Base-by-base conservation (phyloP, 2,797 vertebrate genomes). In the Lepidocolaptes lacrymiger region DNA sequence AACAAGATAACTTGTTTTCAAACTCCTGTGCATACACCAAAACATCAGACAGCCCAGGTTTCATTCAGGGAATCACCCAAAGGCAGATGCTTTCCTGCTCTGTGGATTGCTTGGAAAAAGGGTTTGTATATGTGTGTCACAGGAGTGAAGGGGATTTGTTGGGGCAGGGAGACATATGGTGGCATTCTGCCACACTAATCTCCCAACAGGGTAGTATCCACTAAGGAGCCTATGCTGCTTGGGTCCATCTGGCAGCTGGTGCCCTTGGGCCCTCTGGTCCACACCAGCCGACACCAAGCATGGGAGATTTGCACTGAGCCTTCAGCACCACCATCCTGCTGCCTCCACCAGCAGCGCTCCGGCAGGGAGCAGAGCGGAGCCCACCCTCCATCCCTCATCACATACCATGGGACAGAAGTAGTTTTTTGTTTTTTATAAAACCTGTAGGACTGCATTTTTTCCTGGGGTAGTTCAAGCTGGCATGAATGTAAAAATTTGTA, bases 281-380 rank as follows among this genome's bases (percentile, higher is more conserved):
- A 2, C 39, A 21, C 5, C 32, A 30, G 55, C 16, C 0, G 0
- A 12, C 23, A 2, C 1, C 0, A 9, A 54, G 7, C 0, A 0
- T 9, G 20, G 52, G 6, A n/a, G 59, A 26, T 23, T 43, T 14
- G 27, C 1, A 4, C 8, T 0, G 0, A n/a, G 18, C 34, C 28
- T 16, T 30, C 0, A 3, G 21, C 37, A 41, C 8, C 1, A 3
- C 26, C 16, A 6, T 43, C 32, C 30, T 2, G 0, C 49, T n/a
- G 43, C 26, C 71, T 18, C 20, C 1, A 2, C 18, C 0, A 3
- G 52, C n/a, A 0, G 0, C 0, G 2, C 46, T 28, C 0, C 2
- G 7, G 30, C 36, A 49, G 52, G 16, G 30, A 58, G 5, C 10
- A 2, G 6, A 27, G 6, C 7, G 9, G 22, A 85, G 19, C 24